Conservation (phyloP, 2,888 invertebrate genomes). For the Lepidocyrtoides sp. region DNA sequence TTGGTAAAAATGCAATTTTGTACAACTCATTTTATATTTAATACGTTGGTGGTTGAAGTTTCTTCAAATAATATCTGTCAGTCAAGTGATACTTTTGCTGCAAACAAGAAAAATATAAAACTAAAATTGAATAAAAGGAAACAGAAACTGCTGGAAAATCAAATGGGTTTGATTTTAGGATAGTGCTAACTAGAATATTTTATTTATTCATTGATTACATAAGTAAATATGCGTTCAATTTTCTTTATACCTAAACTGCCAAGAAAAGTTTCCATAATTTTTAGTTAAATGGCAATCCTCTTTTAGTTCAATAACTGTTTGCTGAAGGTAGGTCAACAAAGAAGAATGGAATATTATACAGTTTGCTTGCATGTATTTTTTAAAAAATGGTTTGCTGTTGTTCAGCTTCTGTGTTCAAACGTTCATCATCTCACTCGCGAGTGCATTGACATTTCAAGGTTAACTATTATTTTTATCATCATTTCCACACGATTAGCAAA, state of each 20-base stretch:
- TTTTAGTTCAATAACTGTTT: background rate
- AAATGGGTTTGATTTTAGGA: conserved; percentile 1
- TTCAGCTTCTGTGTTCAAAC: conserved; percentile 57
- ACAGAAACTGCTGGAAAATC: conserved; percentile 9
- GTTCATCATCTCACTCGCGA: conserved; percentile 1
- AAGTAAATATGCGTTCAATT: too few species aligned
- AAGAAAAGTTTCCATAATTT: conserved; percentile 31
- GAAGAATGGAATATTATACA: background rate
- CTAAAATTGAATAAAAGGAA: too few species aligned
- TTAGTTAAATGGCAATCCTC: background rate
- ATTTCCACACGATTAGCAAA: background rate
- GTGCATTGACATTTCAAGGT: background rate
- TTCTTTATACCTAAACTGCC: conserved; percentile 30
- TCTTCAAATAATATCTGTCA: conserved; percentile 45
- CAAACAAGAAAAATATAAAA: background rate
- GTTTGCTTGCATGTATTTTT: background rate
- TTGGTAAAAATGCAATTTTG: conserved; percentile 52
- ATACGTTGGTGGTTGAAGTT: background rate
- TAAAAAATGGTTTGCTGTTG: conserved; percentile 14
- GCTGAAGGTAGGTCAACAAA: conserved; percentile 11
- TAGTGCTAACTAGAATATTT: background rate
- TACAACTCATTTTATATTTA: conserved; percentile 59
- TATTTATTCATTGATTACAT: background rate
- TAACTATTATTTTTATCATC: conserved; percentile 25
- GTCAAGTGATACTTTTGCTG: conserved; percentile 15